Evolutionary conservation across 2,797 vertebrate species (phyloP), one percentile per base, ranked within the genome.

Genomic region (Danio choprae): DNA sequence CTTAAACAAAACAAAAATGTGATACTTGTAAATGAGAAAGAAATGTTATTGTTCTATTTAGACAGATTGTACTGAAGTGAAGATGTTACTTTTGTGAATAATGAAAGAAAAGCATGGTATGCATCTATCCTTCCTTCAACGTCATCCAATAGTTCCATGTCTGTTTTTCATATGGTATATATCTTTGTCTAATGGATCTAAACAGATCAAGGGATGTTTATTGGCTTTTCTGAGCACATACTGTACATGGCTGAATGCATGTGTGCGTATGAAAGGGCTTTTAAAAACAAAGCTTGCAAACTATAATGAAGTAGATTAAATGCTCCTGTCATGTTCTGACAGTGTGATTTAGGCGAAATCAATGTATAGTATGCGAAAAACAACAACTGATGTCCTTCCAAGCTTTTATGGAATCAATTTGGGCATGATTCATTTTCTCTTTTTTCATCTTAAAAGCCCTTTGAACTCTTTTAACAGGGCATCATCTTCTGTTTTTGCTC

Each of bases 191-290:
- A 91, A 90, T 88, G 89, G 85, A 88, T 89, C 70, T 91, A 90
- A 90, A 91, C 86, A 82, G 86, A 90, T 91, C 83, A 87, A 89
- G 80, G 77, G 77, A 84, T 81, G 87, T 88, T 89, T 89, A 91
- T 89, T 90, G 88, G 88, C 87, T 91, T 90, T 90, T 90, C 68
- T 16, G 29, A 81, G 79, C 41, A 86, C 80, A 86, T 84, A n/a
- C n/a, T n/a, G n/a, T n/a, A 90, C 63, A 56, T 43, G 70, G 89
- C 84, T 77, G 77, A 83, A 88, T 88, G 58, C 48, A 43, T 60
- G 63, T 77, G 55, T 81, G n/a, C n/a, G 40, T 89, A 85, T 88
- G 69, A 82, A 77, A 55, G 81, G 85, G 77, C 87, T 86, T 79
- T 88, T 86, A 84, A 79, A 88, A 86, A 82, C 84, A 62, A 53